A percentile compares a stretch with the other conserved stretches of the same genome.
Evolutionary conservation across 2,888 invertebrate species (phyloP).

Genomic region (Chrysolina haemoptera): DNA sequence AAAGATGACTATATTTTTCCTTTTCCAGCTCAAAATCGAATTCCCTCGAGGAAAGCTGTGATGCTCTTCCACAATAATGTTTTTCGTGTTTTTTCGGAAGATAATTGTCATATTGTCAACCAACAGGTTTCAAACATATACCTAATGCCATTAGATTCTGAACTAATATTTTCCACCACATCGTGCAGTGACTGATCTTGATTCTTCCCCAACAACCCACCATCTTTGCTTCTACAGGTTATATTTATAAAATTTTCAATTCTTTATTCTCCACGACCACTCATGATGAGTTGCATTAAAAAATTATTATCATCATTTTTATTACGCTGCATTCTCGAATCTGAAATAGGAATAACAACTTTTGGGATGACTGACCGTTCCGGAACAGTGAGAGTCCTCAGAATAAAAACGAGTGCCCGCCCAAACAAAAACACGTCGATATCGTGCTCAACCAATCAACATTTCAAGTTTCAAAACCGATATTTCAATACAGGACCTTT

Average conservation of each 20-base stretch:
- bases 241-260: not conserved
- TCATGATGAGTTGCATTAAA: constrained; percentile 16
- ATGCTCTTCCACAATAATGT: too few species aligned
- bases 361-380: constrained; percentile 23
- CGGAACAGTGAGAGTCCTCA: constrained; percentile 16
- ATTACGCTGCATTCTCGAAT: constrained; percentile 12
- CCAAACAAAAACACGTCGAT: constrained; percentile 18
- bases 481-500: constrained; percentile 15
- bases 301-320: constrained; percentile 13
- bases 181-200: too few species aligned
- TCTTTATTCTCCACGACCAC: not conserved
- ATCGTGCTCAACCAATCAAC: constrained; percentile 10
- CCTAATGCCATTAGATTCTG: too few species aligned
- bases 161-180: too few species aligned
- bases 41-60: too few species aligned
- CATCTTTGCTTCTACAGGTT: not conserved
- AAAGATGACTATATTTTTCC: too few species aligned
- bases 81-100: too few species aligned
- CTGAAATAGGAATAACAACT: constrained; percentile 20
- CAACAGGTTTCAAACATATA: too few species aligned
- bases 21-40: too few species aligned
- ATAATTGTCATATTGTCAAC: too few species aligned
- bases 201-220: not conserved
- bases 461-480: constrained; percentile 16
- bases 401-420: constrained; percentile 1